A percentile compares a stretch with the other conserved stretches of the same genome.
These are phyloP conservation scores for Dysidea cf. avara DNA, from an alignment of 37 sponge, comb jelly and placozoan species.

Conservation along the genomic window DNA sequence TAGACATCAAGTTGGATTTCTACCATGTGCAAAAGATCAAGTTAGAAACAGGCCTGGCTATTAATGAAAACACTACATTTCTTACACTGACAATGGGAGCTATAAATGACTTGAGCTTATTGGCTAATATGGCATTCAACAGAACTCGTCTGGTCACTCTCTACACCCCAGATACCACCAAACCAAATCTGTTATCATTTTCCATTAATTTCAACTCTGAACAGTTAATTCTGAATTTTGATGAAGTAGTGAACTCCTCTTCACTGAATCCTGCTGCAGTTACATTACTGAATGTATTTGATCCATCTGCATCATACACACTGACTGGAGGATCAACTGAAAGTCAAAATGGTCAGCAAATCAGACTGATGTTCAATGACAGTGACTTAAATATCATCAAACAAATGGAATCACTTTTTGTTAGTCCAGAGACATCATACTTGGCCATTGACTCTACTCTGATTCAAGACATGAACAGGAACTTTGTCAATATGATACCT, in stretches of 20 bases:
- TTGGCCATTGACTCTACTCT: slow-evolving; percentile 32
- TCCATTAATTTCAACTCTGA: slow-evolving; percentile 57
- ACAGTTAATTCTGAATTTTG: slow-evolving; percentile 70
- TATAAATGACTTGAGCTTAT: slow-evolving; percentile 53
- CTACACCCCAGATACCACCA: slow-evolving; percentile 46
- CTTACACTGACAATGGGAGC: slow-evolving; percentile 31
- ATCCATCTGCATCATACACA: neutral
- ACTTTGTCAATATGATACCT: slow-evolving; percentile 47
- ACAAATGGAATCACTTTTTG: slow-evolving; percentile 51
- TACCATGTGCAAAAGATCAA: slow-evolving; percentile 77
- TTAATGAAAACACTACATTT: slow-evolving; percentile 49
- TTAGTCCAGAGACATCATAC: slow-evolving; percentile 31
- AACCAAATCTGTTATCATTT: slow-evolving; percentile 50
- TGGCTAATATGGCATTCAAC: slow-evolving; percentile 40
- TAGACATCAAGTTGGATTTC: slow-evolving; percentile 34
- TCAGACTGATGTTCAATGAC: slow-evolving; percentile 38
- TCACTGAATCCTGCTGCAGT: slow-evolving; percentile 51
- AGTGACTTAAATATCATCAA: slow-evolving; percentile 73
- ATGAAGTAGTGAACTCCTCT: slow-evolving; percentile 80
- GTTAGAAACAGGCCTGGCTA: slow-evolving; percentile 60
- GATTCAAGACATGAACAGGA: slow-evolving; percentile 76
- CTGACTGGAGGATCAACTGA: slow-evolving; percentile 76
- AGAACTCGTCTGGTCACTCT: slow-evolving; percentile 4
- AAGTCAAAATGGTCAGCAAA: slow-evolving; percentile 63
- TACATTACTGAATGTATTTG: slow-evolving; percentile 36